Evolutionary conservation across 1,140 invertebrate species (phyloP).

Genomic region (Zaprionus davidi): DNA sequence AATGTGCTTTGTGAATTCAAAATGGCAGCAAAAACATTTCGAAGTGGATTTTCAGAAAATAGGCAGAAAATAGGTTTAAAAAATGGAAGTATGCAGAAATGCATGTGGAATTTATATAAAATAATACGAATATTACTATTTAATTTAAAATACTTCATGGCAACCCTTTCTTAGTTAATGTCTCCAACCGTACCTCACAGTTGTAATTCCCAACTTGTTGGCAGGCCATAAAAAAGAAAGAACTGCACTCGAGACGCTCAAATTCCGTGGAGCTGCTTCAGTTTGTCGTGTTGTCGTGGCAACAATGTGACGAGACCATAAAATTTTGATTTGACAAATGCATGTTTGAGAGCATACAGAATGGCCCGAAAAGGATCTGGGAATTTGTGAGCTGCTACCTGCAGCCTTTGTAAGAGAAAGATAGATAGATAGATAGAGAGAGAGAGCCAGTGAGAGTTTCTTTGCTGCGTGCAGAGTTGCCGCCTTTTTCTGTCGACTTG

Average conservation of each 20-base stretch:
- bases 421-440: constrained; percentile 26
- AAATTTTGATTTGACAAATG: constrained; percentile 82
- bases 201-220: constrained; percentile 24
- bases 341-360: constrained; percentile 68
- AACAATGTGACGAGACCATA: constrained; percentile 78
- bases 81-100: no score
- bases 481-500: constrained; percentile 56
- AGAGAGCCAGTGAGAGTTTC: not conserved
- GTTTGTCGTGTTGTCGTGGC: constrained; percentile 51
- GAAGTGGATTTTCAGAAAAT: not conserved
- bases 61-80: no score
- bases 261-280: constrained; percentile 39
- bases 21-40: not conserved
- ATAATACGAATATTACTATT: not conserved
- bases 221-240: constrained; percentile 53
- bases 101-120: no score
- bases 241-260: constrained; percentile 61
- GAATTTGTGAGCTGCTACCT: constrained; percentile 49
- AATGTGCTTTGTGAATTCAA: not conserved
- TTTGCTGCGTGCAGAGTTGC: not conserved
- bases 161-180: not conserved
- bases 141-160: not conserved
- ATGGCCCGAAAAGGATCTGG: constrained; percentile 41
- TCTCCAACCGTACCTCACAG: constrained; percentile 16
- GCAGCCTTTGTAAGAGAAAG: constrained; percentile 50